Conservation (phyloP, 2,113 vertebrate genomes). For the Brienomyrus longianalis region DNA sequence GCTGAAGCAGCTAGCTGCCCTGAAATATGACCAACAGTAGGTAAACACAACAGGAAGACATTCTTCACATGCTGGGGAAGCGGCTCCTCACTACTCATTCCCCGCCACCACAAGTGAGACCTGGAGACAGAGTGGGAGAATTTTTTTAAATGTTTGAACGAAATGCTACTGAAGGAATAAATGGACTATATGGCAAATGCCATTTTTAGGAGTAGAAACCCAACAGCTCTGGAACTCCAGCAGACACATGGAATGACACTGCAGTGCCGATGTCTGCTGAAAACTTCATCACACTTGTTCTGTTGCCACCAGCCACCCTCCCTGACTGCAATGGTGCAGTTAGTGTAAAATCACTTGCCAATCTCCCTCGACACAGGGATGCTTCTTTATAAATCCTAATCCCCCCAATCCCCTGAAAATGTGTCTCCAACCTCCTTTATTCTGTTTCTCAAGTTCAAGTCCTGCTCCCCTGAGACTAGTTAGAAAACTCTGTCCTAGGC, state of each 20-base stretch:
- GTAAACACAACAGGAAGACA: background rate
- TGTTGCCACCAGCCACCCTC: background rate
- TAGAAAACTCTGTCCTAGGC: background rate
- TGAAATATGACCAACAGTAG: background rate
- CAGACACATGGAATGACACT: background rate
- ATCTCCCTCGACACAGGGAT: background rate
- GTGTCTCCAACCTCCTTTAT: background rate
- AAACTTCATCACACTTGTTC: background rate
- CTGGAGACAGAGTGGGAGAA: background rate
- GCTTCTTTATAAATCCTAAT: background rate
- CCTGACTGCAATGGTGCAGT: background rate
- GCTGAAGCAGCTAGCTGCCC: background rate
- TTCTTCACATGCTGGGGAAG: background rate
- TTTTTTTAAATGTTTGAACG: background rate
- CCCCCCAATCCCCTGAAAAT: background rate
- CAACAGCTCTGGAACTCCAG: background rate
- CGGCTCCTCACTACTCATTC: background rate
- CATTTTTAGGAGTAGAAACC: background rate
- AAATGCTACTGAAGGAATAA: background rate
- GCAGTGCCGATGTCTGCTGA: background rate
- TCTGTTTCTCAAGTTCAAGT: background rate
- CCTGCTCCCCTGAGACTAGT: background rate
- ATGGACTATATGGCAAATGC: background rate
- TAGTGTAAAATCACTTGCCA: background rate
- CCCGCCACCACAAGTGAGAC: background rate